phyloP scores from a whole-genome alignment of 1,140 invertebrate genomes.

The Euwallacea similis region DNA sequence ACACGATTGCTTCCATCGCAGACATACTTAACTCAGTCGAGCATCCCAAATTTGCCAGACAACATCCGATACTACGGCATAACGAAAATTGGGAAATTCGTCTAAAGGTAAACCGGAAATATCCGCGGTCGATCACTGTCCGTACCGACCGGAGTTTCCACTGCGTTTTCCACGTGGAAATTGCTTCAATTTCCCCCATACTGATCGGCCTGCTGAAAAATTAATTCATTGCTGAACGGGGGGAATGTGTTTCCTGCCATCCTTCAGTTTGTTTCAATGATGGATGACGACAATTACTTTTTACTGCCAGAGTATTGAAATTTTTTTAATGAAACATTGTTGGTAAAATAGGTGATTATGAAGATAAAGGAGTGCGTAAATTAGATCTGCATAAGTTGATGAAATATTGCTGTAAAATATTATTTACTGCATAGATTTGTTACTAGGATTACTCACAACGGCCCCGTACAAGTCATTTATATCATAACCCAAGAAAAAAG shows the following conservation, averaged over 20 bases:
- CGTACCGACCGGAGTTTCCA: conserved; percentile 3
- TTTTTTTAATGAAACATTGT: no score
- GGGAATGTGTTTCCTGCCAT: conserved; percentile 6
- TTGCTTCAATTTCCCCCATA: conserved; percentile 16
- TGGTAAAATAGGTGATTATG: no score
- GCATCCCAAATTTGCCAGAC: conserved; percentile 10
- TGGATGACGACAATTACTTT: neutral
- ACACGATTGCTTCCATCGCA: neutral
- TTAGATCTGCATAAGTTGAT: no score
- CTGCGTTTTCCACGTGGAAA: conserved; percentile 17
- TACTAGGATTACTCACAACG: no score
- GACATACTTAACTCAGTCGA: neutral
- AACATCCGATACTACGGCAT: conserved; percentile 2
- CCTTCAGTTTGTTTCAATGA: conserved; percentile 9
- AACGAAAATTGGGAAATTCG: conserved; percentile 19
- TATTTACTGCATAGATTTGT: no score
- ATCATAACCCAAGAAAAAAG: no score
- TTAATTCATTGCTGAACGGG: conserved; percentile 14
- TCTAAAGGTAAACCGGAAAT: conserved; percentile 21
- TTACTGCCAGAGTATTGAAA: no score
- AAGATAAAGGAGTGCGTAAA: no score
- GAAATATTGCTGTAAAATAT: no score
- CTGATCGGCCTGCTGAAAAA: conserved; percentile 15
- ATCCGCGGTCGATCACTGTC: conserved; percentile 15
- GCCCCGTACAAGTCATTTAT: no score